Evolutionary conservation across 2,888 invertebrate species (phyloP).

Genomic region (Agriopis leucophaearia): DNA sequence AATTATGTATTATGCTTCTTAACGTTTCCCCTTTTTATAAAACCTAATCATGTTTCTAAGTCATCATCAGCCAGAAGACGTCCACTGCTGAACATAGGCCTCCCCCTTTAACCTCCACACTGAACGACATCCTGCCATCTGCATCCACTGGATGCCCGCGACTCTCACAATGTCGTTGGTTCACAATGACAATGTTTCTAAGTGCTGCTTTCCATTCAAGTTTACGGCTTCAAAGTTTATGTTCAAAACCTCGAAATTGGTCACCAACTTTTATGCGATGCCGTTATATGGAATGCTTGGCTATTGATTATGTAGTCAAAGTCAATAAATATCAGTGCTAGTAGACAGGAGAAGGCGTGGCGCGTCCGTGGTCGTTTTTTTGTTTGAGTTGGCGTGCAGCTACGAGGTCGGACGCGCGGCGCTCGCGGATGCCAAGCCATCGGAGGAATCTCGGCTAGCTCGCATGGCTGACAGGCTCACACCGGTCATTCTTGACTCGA

Average conservation of each 20-base stretch:
- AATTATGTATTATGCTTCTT: constrained; percentile 19
- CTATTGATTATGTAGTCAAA: constrained; percentile 20
- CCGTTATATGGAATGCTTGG: constrained; percentile 7
- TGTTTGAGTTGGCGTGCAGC: constrained; percentile 62
- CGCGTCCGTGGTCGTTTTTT: constrained; percentile 53
- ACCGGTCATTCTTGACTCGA: constrained; percentile 10
- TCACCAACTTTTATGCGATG: neutral
- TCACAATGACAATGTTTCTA: no score
- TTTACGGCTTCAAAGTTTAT: neutral
- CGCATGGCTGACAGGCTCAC: constrained; percentile 21
- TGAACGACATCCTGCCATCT: no score
- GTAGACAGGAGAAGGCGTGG: constrained; percentile 49
- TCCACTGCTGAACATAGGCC: no score
- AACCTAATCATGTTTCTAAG: constrained; percentile 16
- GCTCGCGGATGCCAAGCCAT: constrained; percentile 50
- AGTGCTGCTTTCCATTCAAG: constrained; percentile 3
- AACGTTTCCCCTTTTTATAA: constrained; percentile 27
- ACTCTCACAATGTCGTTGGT: no score
- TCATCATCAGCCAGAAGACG: no score
- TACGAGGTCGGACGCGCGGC: constrained; percentile 50
- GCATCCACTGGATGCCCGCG: no score
- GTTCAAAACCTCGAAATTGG: constrained; percentile 1
- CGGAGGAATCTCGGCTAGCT: constrained; percentile 47
- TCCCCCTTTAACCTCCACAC: no score
- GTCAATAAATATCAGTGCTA: constrained; percentile 30